These are phyloP conservation scores for Leptinotarsa juncta DNA, from an alignment of 2,888 invertebrate species.

Conservation along the genomic window DNA sequence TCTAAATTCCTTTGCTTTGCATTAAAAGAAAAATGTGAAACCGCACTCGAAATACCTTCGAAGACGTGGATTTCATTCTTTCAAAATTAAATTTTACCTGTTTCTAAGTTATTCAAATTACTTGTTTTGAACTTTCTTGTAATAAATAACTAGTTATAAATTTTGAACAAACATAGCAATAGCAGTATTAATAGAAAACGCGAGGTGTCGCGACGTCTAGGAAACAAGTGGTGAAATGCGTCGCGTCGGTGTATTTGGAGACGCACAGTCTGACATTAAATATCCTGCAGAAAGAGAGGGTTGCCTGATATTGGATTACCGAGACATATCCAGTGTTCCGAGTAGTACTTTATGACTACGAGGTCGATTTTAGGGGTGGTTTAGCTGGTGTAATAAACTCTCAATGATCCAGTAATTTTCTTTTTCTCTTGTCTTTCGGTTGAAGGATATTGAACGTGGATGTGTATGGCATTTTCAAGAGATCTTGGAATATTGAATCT, in stretches of 20 bases:
- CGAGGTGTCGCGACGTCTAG: slow-evolving; percentile 36
- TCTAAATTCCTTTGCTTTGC: no score
- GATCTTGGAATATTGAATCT: no score
- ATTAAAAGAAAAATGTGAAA: no score
- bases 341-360: slow-evolving; percentile 1
- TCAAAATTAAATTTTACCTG: no score
- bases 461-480: no score
- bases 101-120: no score
- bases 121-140: no score
- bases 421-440: background rate
- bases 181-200: slow-evolving; percentile 17
- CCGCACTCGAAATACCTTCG: no score
- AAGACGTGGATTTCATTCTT: no score
- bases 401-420: background rate
- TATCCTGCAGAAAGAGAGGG: slow-evolving; percentile 21
- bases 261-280: slow-evolving; percentile 44
- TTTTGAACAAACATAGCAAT: background rate
- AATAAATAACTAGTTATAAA: no score
- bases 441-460: background rate
- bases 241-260: slow-evolving; percentile 40
- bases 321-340: slow-evolving; percentile 12
- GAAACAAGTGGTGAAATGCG: slow-evolving; percentile 42
- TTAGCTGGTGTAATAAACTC: background rate
- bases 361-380: background rate
- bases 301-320: slow-evolving; percentile 16